Evolutionary conservation across 2,797 vertebrate genomes (phyloP), one percentile per base, ranked within the genome.

Genomic region (Loriculus beryllinus): DNA sequence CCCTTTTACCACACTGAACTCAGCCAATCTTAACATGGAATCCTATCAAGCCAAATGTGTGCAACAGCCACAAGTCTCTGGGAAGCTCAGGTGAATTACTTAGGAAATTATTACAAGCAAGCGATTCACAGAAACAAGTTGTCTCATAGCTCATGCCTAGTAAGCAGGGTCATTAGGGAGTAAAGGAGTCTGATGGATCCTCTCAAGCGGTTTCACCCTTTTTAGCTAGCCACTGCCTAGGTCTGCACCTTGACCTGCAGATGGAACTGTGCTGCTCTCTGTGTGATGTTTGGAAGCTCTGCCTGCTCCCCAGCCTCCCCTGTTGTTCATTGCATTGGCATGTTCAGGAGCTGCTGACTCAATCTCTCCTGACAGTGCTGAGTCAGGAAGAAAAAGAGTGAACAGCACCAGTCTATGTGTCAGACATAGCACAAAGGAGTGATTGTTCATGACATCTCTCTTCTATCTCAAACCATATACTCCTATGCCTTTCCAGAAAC

Each of bases 341-440:
- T 40, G 71, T 79, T 83, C 40, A 67, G 74, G 84, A 82, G n/a
- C 29, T 77, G 77, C 95, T 96, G 83, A 97, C 60, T 96, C 82
- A 96, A 12, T 77, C 40, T 71, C 84, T 54, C 65, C 87, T 78
- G 56, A 78, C 79, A 54, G 21, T 88, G 67, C 90, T 86, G 79
- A 94, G 54, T 95, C 81, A 89, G 86, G 92, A 80, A 51, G 40
- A 79, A 64, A 64, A 68, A 59, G 74, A 68, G 7, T 10, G 70
- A 86, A 70, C 14, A 39, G 54, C 14, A 35, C 43, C 3, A 2
- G 33, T 40, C 51, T 49, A 16, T 8, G 5, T 42, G 31, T 94
- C 84, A 90, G 68, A 51, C 45, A 59, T 35, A 40, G 23, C 37
- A 68, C 48, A 76, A 52, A 39, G 45, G 45, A 74, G 31, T 74